Conservation (phyloP, 2,888 invertebrate species). For the Vannuccia rotundouncinata region DNA sequence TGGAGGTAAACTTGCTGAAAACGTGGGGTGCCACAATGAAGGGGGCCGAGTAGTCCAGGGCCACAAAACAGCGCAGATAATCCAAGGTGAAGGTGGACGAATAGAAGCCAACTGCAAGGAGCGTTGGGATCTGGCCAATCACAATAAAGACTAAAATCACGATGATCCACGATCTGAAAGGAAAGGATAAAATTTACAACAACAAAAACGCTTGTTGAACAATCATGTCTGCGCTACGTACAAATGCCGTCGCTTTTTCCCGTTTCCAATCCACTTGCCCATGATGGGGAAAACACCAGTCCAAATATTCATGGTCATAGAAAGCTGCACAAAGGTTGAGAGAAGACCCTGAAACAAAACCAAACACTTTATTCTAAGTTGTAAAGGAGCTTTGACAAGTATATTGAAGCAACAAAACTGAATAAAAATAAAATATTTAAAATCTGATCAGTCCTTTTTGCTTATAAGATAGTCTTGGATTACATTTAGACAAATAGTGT, state of each 20-base stretch:
- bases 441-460: too few relatives aligned
- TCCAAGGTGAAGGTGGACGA: conserved; percentile 17
- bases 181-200: neutral
- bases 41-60: conserved; percentile 31
- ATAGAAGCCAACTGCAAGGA: conserved; percentile 22
- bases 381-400: too few relatives aligned
- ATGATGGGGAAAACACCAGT: conserved; percentile 37
- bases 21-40: conserved; percentile 35
- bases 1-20: conserved; percentile 31
- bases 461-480: too few relatives aligned
- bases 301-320: conserved; percentile 35
- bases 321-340: conserved; percentile 35
- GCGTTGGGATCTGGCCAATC: conserved; percentile 28
- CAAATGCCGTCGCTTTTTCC: conserved; percentile 34
- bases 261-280: conserved; percentile 36
- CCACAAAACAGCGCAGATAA: conserved; percentile 34
- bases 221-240: conserved; percentile 10
- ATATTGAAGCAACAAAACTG: too few relatives aligned
- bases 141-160: conserved; percentile 31
- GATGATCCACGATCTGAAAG: conserved; percentile 30
- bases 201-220: too few relatives aligned
- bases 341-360: conserved; percentile 32
- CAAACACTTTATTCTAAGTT: neutral
- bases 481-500: too few relatives aligned
- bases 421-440: too few relatives aligned